Base-by-base conservation (phyloP, 2,797 vertebrate species). In the Chelmon rostratus region DNA sequence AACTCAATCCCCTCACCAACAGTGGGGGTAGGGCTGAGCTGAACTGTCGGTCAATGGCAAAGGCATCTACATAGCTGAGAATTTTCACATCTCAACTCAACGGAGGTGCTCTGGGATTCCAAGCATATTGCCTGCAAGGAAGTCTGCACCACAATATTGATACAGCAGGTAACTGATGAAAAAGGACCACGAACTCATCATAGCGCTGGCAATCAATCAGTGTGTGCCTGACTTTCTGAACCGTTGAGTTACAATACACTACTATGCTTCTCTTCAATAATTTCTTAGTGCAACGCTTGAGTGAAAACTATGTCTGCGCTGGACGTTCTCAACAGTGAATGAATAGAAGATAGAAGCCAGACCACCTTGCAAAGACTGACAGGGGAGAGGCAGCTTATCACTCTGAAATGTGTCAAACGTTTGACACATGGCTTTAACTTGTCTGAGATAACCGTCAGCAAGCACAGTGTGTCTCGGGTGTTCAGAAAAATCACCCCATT, bases 21-120 rank as follows among this genome's bases (percentile, higher is more conserved):
- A 68, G 79, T 42, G 81, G 73, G 85, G 82, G 83, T 23, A 68
- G 81, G 90, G 78, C 57, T 28, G 79, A 71, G 74, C 28, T 53
- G 64, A 59, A 65, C 42, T 37, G 23, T 76, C 35, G 33, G 76
- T 91, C 85, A 83, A 73, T 58, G 76, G 83, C 71, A 74, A 82
- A 83, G 62, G 68, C 70, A 54, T 86, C 79, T 82, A 80, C 84
- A 89, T 73, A 86, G 82, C 82, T 89, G 91, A 86, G 89, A 91
- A 88, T 89, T 93, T 94, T 95, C 92, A 93, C 94, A 94, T 81
- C 92, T 92, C 89, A 90, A 91, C 88, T 92, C 87, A 40, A 92
- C 67, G 75, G 86, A 87, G 86, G 84, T 78, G 58, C 73, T 73
- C 70, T 56, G 76, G 85, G 89, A 94, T 92, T 94, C 92, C 88